These are phyloP conservation scores for Diloba caeruleocephala DNA, from an alignment of 2,888 invertebrate species.

Conservation along the genomic window DNA sequence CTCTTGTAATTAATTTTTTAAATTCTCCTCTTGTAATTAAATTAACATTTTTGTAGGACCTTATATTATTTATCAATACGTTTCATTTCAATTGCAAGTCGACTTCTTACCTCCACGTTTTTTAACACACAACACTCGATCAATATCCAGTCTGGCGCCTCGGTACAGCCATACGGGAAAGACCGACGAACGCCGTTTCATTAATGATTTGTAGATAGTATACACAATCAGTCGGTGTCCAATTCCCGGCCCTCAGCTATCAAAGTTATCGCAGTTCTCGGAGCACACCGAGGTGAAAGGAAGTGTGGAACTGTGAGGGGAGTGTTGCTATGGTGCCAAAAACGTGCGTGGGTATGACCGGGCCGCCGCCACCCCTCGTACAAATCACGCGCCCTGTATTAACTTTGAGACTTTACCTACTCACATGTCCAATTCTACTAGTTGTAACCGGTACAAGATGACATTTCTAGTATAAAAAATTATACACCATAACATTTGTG, in stretches of 20 bases:
- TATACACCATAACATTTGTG: constrained; percentile 4
- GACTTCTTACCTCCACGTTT: constrained; percentile 16
- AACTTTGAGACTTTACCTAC: constrained; percentile 54
- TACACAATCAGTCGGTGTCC: constrained; percentile 53
- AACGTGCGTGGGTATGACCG: constrained; percentile 50
- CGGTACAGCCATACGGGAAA: constrained; percentile 22
- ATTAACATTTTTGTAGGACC: too few species aligned
- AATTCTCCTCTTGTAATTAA: too few species aligned
- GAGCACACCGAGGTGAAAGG: constrained; percentile 24
- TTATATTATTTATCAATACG: neutral
- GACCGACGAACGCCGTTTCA: constrained; percentile 36
- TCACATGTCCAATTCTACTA: constrained; percentile 43
- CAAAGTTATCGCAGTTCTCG: constrained; percentile 48
- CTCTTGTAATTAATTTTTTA: too few species aligned
- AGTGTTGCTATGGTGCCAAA: constrained; percentile 46
- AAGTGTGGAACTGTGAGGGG: constrained; percentile 42
- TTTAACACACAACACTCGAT: constrained; percentile 26
- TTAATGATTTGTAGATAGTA: constrained; percentile 45
- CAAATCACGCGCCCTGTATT: constrained; percentile 55
- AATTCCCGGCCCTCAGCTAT: constrained; percentile 53
- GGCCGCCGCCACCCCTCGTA: constrained; percentile 41
- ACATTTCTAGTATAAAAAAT: constrained; percentile 26
- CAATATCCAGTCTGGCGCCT: constrained; percentile 25
- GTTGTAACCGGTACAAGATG: constrained; percentile 31
- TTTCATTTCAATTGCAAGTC: constrained; percentile 1